A percentile compares a stretch with the other conserved stretches of the same genome.
phyloP scores from a whole-genome alignment of 2,113 vertebrate genomes.

The Lipophrys pholis region DNA sequence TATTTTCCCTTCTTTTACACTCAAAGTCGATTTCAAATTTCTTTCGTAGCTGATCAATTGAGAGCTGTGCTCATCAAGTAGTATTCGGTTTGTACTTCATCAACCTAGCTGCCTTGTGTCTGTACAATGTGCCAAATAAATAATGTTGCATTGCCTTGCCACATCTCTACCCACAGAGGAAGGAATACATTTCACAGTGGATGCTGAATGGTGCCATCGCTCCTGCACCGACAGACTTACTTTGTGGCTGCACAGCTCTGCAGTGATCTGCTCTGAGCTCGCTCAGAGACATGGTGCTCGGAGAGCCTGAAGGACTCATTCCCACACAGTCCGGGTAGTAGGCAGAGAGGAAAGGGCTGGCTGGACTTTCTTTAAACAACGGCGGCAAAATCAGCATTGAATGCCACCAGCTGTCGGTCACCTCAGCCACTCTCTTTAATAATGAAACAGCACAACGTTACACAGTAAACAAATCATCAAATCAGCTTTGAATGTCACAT shows the following conservation, averaged over 20 bases:
- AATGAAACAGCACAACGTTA: slow-evolving; percentile 3
- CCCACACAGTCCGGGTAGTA: slow-evolving; percentile 99
- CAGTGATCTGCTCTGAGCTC: slow-evolving; percentile 87
- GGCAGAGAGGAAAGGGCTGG: slow-evolving; percentile 91
- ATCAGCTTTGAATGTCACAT: not conserved
- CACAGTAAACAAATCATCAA: not conserved
- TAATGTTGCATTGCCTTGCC: no score
- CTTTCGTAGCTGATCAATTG: no score
- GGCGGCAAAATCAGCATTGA: slow-evolving; percentile 98
- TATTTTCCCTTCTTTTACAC: no score
- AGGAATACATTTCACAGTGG: no score
- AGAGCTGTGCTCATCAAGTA: no score
- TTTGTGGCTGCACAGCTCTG: slow-evolving; percentile 79
- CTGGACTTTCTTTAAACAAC: slow-evolving; percentile 95
- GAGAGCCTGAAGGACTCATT: slow-evolving; percentile 94
- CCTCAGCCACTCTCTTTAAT: slow-evolving; percentile 93
- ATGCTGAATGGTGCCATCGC: no score
- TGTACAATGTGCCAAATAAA: no score
- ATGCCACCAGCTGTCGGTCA: slow-evolving; percentile 95
- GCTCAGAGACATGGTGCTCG: slow-evolving; percentile 81
- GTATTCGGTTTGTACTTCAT: no score
- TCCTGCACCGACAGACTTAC: slow-evolving; percentile 66
- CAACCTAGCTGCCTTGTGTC: no score
- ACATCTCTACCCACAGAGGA: no score
- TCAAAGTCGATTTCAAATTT: no score